Conservation (phyloP, 2,797 vertebrate species). For the Buphagus erythrorhynchus region DNA sequence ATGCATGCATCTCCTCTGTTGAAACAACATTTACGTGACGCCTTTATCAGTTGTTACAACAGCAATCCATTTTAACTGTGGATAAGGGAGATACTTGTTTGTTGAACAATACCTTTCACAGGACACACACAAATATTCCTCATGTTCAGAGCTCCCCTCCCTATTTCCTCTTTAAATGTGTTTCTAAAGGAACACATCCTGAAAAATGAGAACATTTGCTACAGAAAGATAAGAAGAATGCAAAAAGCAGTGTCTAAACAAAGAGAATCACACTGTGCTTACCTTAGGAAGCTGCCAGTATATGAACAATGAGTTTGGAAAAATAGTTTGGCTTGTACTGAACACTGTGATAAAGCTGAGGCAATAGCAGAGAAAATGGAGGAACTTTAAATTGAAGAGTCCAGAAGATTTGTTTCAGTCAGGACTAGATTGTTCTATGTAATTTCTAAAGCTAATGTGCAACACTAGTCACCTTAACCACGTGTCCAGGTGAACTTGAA, state of each 20-base stretch:
- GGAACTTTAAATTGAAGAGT: background rate
- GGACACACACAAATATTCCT: background rate
- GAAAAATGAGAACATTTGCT: background rate
- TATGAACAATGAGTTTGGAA: background rate
- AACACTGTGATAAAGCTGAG: background rate
- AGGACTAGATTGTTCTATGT: background rate
- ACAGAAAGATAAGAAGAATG: background rate
- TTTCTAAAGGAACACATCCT: slow-evolving; percentile 5
- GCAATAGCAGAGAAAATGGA: background rate
- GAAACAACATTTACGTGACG: slow-evolving; percentile 19
- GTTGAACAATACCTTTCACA: background rate
- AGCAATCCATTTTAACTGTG: background rate
- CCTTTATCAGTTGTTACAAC: background rate
- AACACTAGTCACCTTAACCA: background rate
- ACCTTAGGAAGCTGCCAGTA: background rate
- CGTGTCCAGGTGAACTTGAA: background rate
- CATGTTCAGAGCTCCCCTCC: background rate
- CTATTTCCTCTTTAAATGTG: background rate
- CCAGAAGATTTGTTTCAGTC: background rate
- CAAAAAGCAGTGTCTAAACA: background rate
- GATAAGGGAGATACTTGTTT: background rate
- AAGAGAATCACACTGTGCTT: background rate
- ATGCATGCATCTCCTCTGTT: slow-evolving; percentile 7
- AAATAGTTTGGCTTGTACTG: background rate
- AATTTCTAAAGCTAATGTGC: background rate